Base-by-base conservation (phyloP, 2,888 invertebrate species). In the Hydrotaea cyrtoneurina region DNA sequence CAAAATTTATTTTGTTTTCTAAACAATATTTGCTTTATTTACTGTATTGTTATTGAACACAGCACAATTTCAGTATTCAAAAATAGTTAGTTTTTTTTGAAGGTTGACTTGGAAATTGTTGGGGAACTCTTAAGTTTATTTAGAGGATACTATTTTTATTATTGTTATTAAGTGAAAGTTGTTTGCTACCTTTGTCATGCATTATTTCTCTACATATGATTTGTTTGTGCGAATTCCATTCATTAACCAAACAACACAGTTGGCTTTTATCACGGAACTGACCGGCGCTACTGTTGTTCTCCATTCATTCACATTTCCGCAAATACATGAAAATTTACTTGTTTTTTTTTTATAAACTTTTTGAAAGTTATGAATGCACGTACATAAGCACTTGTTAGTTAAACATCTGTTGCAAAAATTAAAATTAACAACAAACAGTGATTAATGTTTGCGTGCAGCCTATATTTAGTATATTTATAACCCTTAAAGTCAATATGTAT, bases 91-190 rank as follows among this genome's bases (percentile, higher is more conserved):
- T 31, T 66, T 39, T 66, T 43, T 31, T 66, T 43, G 66, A 43
- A 66, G 66, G 66, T 66, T 62, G 23, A 31, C 36, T 31, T n/a
- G 15, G 3, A n/a, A 50, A n/a, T 50, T 50, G 13, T 50, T 50
- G n/a, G 7, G 50, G n/a, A 50, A 50, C 50, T 50, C 2, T 2
- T 13, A 43, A 50, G 50, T 50, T 31, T 50, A n/a, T 7, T 50
- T n/a, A 13, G 50, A n/a, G 43, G 15, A 43, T 13, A 43, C 13
- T n/a, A n/a, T n/a, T 11, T 13, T 43, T 7, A 4, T 4, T 50
- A n/a, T 50, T 50, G n/a, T 1, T n/a, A n/a, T 31, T 17, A 62
- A 62, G 62, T 62, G 62, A 62, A 62, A 62, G 62, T 23, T 62
- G 62, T 36, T 62, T 36, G n/a, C 13, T 50, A 50, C n/a, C 50